Conservation (phyloP, 2,797 vertebrate species). For the Leptodactylus fallax region DNA sequence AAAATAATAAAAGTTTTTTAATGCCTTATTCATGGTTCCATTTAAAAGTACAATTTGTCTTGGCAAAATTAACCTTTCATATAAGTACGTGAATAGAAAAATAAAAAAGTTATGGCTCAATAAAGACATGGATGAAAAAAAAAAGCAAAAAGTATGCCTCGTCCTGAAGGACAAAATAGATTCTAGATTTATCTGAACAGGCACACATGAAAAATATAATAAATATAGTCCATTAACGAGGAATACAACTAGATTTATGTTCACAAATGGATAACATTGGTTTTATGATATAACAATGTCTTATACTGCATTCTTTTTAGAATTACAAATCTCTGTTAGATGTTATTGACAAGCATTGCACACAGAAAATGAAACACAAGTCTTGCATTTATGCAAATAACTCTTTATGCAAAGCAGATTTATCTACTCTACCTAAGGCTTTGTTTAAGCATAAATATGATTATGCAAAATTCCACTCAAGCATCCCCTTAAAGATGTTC, state of each 20-base stretch:
- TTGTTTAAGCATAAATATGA: slow-evolving; percentile 7
- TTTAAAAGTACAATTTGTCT: too few relatives aligned
- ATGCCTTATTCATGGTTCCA: too few relatives aligned
- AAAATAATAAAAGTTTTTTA: too few relatives aligned
- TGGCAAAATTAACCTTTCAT: too few relatives aligned
- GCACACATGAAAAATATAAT: not conserved
- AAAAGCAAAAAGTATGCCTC: too few relatives aligned
- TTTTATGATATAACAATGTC: not conserved
- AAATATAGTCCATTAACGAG: not conserved
- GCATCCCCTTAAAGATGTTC: not conserved
- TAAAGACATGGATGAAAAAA: too few relatives aligned
- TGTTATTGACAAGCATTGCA: not conserved
- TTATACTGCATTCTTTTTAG: not conserved
- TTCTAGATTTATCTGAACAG: too few relatives aligned
- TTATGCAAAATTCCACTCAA: slow-evolving; percentile 22
- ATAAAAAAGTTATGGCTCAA: too few relatives aligned
- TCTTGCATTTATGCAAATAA: slow-evolving; percentile 16
- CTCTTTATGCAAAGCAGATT: slow-evolving; percentile 10
- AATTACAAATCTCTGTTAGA: not conserved
- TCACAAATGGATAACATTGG: not conserved
- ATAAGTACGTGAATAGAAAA: too few relatives aligned
- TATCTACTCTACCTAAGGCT: slow-evolving; percentile 9
- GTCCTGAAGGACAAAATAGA: too few relatives aligned
- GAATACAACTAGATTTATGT: not conserved
- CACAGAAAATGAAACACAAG: not conserved